Conservation (phyloP, 2,797 vertebrate genomes). For the Phaenicophaeus curvirostris region DNA sequence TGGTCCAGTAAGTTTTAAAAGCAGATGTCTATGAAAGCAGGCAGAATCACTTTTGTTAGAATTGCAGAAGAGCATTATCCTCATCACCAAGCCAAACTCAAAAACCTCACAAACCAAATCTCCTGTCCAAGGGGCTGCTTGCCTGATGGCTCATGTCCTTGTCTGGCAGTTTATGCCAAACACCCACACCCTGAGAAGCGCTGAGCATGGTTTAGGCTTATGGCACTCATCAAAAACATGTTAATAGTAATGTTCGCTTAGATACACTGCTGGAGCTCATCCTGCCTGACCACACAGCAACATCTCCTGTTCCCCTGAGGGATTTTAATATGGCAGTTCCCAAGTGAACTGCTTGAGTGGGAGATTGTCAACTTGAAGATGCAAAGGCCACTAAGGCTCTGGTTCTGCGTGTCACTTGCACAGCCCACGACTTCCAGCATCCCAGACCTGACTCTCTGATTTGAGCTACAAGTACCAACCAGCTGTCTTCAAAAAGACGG, state of each 20-base stretch:
- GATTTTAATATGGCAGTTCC: not conserved
- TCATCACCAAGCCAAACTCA: not conserved
- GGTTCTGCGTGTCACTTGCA: not conserved
- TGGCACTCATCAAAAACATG: not conserved
- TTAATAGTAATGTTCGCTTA: not conserved
- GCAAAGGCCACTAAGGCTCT: not conserved
- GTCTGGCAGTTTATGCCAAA: not conserved
- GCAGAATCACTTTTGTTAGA: not conserved
- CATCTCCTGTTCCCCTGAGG: not conserved
- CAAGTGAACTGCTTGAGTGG: not conserved
- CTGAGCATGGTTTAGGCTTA: not conserved
- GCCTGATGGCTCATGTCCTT: not conserved
- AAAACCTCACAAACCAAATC: not conserved
- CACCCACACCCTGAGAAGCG: rapidly evolving
- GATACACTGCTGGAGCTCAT: not conserved
- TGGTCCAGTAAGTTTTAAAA: not conserved
- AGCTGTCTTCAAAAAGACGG: not conserved
- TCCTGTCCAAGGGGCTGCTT: not conserved
- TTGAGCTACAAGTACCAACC: not conserved
- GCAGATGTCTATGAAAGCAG: not conserved
- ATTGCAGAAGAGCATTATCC: not conserved
- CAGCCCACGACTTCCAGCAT: not conserved
- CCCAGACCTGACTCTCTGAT: not conserved
- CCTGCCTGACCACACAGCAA: not conserved
- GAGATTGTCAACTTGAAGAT: not conserved